A percentile compares a stretch with the other conserved stretches of the same genome.
phyloP scores from a whole-genome alignment of 2,888 invertebrate genomes.

The Laothoe populi region DNA sequence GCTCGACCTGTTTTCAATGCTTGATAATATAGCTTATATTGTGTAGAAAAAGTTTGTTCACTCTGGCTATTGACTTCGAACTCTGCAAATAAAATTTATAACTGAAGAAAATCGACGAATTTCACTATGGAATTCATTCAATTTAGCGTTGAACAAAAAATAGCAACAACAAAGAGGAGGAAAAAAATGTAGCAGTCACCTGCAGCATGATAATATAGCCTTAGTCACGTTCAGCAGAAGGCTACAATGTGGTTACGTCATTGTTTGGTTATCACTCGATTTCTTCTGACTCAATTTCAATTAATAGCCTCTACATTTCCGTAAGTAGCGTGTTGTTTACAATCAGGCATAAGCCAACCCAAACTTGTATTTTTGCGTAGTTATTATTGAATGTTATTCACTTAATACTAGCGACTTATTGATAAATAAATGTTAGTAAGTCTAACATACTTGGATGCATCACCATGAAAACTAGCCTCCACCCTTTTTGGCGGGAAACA shows the following conservation, averaged over 20 bases:
- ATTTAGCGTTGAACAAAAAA: not conserved
- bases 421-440: no score
- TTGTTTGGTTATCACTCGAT: constrained; percentile 17
- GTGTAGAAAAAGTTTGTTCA: not conserved
- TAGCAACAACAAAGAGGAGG: constrained; percentile 4
- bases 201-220: constrained; percentile 4
- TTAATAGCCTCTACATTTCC: constrained; percentile 6
- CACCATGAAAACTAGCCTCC: no score
- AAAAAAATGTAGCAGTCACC: constrained; percentile 15
- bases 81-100: not conserved
- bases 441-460: no score
- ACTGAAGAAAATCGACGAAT: not conserved
- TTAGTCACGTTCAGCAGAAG: constrained; percentile 22
- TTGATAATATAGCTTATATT: not conserved
- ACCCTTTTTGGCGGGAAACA: no score
- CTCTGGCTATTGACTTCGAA: not conserved
- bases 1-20: constrained; percentile 1
- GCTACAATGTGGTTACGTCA: constrained; percentile 8
- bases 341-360: not conserved
- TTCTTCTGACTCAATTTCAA: constrained; percentile 10
- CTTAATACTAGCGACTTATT: no score
- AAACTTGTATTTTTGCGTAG: not conserved
- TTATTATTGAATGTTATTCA: not conserved
- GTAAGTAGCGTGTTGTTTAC: not conserved
- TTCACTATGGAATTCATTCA: not conserved